Conservation (phyloP, 1,140 invertebrate species). For the Agrypnia vestita region DNA sequence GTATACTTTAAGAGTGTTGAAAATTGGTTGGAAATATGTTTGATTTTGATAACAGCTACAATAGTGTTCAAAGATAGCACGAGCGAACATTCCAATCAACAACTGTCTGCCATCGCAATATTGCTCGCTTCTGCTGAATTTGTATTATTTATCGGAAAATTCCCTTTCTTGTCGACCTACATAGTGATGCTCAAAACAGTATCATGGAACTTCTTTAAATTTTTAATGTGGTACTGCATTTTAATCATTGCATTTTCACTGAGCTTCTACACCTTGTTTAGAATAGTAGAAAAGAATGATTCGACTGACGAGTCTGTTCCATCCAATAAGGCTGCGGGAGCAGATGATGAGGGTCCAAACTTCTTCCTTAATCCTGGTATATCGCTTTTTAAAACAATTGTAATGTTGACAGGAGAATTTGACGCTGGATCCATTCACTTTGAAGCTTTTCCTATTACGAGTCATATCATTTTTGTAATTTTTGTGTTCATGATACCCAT, state of each 20-base stretch:
- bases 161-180: slow-evolving; percentile 83
- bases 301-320: slow-evolving; percentile 65
- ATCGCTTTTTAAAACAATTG: slow-evolving; percentile 85
- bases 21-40: slow-evolving; percentile 80
- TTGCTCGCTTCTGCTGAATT: slow-evolving; percentile 83
- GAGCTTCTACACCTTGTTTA: slow-evolving; percentile 84
- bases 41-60: slow-evolving; percentile 76
- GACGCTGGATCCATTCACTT: slow-evolving; percentile 85
- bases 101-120: slow-evolving; percentile 79
- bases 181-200: slow-evolving; percentile 87
- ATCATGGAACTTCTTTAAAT: slow-evolving; percentile 84
- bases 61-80: slow-evolving; percentile 72
- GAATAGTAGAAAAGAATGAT: slow-evolving; percentile 63
- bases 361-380: slow-evolving; percentile 78
- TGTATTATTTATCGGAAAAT: slow-evolving; percentile 83
- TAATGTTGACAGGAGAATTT: slow-evolving; percentile 89
- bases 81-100: slow-evolving; percentile 71
- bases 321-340: slow-evolving; percentile 64
- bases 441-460: slow-evolving; percentile 76
- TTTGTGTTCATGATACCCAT: slow-evolving; percentile 88
- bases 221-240: slow-evolving; percentile 84
- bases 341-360: slow-evolving; percentile 68
- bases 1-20: slow-evolving; percentile 79
- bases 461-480: slow-evolving; percentile 82
- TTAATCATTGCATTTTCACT: slow-evolving; percentile 86